Percentiles rank a stretch among this genome's conserved stretches.
Conservation (phyloP, 2,797 vertebrate species). For the Rhincodon typus region DNA sequence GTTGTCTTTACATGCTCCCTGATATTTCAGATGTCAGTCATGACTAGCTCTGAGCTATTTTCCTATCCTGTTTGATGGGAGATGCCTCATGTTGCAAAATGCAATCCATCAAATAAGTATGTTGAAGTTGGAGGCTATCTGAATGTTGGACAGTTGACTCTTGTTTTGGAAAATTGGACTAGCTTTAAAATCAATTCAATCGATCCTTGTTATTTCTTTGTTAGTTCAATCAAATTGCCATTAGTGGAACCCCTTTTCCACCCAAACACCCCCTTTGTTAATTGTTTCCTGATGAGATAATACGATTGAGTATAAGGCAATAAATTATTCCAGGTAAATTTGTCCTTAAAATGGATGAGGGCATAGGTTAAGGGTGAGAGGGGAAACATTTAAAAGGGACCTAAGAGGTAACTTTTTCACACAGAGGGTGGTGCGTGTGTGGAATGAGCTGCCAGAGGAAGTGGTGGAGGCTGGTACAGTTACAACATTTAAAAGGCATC, state of each 20-base stretch:
- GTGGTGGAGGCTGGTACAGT: no score
- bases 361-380: no score
- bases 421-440: no score
- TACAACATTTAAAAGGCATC: no score
- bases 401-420: no score
- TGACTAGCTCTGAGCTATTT: not conserved
- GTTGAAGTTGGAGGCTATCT: not conserved
- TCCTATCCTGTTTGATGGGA: not conserved
- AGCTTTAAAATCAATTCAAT: not conserved
- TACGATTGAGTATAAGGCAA: not conserved
- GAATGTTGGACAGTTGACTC: not conserved
- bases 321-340: conserved; percentile 15
- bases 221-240: not conserved
- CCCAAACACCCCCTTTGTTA: not conserved
- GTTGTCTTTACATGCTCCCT: not conserved
- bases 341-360: not conserved
- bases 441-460: no score
- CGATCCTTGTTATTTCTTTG: not conserved
- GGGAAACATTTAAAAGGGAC: no score
- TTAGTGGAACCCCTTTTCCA: not conserved
- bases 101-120: not conserved
- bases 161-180: not conserved
- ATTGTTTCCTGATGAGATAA: not conserved
- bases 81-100: not conserved
- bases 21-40: not conserved